Conservation (phyloP, 2,113 vertebrate genomes). For the Montifringilla adamsi region DNA sequence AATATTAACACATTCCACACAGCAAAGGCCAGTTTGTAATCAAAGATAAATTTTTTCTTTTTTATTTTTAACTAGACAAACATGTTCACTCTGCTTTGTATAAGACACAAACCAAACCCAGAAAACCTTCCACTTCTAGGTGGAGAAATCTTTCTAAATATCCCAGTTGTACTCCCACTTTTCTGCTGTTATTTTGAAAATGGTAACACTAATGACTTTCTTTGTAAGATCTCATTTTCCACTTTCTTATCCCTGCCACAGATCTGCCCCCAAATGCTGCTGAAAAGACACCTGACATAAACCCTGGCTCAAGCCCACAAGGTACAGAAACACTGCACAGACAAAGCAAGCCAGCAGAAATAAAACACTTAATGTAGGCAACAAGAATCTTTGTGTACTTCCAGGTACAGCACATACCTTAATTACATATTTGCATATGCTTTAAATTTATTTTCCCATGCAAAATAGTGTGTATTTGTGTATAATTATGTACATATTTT, state of each 20-base stretch:
- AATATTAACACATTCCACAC: conserved; percentile 16
- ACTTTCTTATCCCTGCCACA: conserved; percentile 48
- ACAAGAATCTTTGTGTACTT: not conserved
- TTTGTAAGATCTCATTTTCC: conserved; percentile 52
- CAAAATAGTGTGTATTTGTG: not conserved
- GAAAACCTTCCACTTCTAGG: not conserved
- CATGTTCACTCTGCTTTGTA: not conserved
- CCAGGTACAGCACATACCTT: not conserved
- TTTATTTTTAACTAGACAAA: not conserved
- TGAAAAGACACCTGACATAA: not conserved
- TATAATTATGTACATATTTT: not conserved
- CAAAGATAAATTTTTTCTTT: not conserved
- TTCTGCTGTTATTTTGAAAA: conserved; percentile 47
- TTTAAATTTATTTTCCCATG: not conserved
- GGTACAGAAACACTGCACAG: not conserved
- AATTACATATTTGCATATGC: not conserved
- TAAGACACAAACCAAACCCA: not conserved
- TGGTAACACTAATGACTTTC: conserved; percentile 39
- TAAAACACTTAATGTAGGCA: not conserved
- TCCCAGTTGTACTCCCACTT: not conserved
- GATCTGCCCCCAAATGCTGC: not conserved
- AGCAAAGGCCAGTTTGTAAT: not conserved
- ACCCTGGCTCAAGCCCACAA: not conserved
- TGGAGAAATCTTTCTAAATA: not conserved
- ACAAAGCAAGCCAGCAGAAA: not conserved